Percentiles rank a stretch among this genome's conserved stretches.
Conservation (phyloP, 2,888 invertebrate species). For the Caenorhabditis auriculariae region DNA sequence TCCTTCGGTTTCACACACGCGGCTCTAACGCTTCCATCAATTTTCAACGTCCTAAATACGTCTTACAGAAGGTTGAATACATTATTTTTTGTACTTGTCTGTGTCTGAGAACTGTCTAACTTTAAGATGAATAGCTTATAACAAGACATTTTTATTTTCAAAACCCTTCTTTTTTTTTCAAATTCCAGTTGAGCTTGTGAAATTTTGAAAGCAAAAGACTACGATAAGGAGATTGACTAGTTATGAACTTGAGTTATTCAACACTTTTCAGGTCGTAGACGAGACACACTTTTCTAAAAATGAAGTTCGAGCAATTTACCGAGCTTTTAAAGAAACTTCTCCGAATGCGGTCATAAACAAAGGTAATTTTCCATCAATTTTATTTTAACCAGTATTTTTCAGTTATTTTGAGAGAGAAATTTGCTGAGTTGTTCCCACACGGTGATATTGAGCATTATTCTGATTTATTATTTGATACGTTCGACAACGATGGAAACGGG, state of each 20-base stretch:
- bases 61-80: no score
- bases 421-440: conserved; percentile 55
- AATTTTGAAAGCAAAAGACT: conserved; percentile 11
- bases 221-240: conserved; percentile 6
- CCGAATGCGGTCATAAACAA: conserved; percentile 57
- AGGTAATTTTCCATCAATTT: conserved; percentile 18
- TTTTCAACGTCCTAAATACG: no score
- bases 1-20: conserved; percentile 21
- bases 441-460: conserved; percentile 58
- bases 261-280: conserved; percentile 44
- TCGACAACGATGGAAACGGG: conserved; percentile 55
- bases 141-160: no score
- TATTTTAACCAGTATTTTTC: no score
- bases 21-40: no score
- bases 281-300: conserved; percentile 57
- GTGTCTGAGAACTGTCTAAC: no score
- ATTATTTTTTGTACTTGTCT: no score
- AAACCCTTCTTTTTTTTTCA: no score
- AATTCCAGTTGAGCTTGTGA: conserved; percentile 10
- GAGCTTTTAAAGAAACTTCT: conserved; percentile 57
- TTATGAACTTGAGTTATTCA: background rate
- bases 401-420: conserved; percentile 54
- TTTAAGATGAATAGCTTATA: no score
- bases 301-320: conserved; percentile 55
- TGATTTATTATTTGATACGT: conserved; percentile 57